These are phyloP conservation scores for Nyctereutes procyonoides DNA, from an alignment of 2,113 vertebrate genomes.

Conservation along the genomic window DNA sequence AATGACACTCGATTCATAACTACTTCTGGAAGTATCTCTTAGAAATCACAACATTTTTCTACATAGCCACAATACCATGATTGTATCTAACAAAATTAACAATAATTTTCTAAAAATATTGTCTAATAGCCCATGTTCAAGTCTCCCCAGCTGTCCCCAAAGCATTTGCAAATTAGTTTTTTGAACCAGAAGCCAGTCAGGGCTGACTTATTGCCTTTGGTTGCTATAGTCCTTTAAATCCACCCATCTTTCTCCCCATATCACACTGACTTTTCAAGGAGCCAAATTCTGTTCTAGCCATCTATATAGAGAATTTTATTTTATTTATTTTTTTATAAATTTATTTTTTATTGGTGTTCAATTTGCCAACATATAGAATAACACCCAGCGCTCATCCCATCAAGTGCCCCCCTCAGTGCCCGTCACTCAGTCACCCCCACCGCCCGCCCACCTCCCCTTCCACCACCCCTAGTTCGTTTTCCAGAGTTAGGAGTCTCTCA, in stretches of 20 bases:
- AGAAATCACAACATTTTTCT: not conserved
- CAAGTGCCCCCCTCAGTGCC: no score
- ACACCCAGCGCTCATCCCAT: no score
- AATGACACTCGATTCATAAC: not conserved
- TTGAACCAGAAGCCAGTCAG: not conserved
- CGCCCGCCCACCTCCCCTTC: no score
- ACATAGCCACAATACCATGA: not conserved
- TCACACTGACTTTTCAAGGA: not conserved
- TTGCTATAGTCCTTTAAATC: not conserved
- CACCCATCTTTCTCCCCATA: not conserved
- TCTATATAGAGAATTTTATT: not conserved
- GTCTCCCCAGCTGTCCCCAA: not conserved
- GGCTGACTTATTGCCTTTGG: not conserved
- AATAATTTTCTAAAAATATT: constrained; percentile 14
- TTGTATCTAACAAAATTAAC: not conserved
- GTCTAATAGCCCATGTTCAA: not conserved
- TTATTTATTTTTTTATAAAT: no score
- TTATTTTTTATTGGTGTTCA: no score
- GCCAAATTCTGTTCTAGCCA: not conserved
- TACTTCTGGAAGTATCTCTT: not conserved
- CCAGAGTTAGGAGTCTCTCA: no score
- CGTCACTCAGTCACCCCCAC: no score
- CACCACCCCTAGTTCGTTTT: no score
- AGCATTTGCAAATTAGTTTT: not conserved
- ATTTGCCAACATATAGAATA: no score